phyloP scores from a whole-genome alignment of 2,113 vertebrate species.

The Neomonachus schauinslandi region DNA sequence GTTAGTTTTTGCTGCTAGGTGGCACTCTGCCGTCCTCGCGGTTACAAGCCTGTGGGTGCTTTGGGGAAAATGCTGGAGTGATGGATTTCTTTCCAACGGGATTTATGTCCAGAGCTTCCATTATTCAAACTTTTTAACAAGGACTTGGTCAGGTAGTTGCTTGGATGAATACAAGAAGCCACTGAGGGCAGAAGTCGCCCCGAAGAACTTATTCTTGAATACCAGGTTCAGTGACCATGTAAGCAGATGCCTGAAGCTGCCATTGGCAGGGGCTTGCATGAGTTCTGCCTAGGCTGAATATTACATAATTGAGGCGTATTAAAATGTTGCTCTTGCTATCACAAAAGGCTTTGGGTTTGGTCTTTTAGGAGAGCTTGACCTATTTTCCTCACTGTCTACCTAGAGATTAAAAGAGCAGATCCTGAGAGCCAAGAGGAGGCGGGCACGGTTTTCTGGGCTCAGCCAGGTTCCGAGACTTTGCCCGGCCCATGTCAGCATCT shows the following conservation, averaged over 20 bases:
- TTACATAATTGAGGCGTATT: neutral
- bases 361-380: neutral
- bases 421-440: neutral
- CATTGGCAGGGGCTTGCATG: neutral
- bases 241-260: neutral
- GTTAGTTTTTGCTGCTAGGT: neutral
- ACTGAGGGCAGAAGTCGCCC: neutral
- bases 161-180: neutral
- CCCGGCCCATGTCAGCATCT: rapidly evolving
- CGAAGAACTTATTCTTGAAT: neutral
- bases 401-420: neutral
- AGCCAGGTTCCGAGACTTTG: rapidly evolving
- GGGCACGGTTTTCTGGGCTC: neutral
- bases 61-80: neutral
- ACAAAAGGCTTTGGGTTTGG: neutral
- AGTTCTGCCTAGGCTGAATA: neutral
- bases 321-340: neutral
- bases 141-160: neutral
- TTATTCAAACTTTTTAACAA: neutral
- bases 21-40: rapidly evolving
- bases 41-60: rapidly evolving
- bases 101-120: neutral
- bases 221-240: neutral
- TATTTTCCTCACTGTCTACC: neutral
- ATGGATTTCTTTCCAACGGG: neutral